Evolutionary conservation across 2,888 invertebrate genomes (phyloP).

Genomic region (Andrena bicolor): DNA sequence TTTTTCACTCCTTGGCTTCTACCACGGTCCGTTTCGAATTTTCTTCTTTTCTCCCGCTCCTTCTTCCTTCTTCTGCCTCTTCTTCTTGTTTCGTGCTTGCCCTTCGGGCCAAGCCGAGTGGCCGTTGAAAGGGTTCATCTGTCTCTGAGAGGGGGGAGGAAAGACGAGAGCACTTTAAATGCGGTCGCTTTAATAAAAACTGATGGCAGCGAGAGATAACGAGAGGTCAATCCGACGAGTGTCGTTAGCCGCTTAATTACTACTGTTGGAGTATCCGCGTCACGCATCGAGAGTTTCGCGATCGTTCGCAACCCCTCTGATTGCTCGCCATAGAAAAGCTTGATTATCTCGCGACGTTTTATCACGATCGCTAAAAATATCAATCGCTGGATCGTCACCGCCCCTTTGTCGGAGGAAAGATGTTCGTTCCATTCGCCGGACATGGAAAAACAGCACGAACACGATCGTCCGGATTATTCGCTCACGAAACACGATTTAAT

Average conservation of each 20-base stretch:
- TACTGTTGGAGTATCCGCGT: constrained; percentile 32
- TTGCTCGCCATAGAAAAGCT: too few species aligned
- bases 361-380: background rate
- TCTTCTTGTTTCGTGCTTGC: background rate
- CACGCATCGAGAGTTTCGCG: constrained; percentile 23
- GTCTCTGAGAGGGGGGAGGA: constrained; percentile 38
- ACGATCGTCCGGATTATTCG: constrained; percentile 10
- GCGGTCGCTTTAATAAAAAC: constrained; percentile 68
- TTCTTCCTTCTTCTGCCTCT: background rate
- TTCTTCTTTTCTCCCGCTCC: background rate
- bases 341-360: background rate
- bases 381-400: background rate
- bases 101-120: constrained; percentile 21
- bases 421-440: background rate
- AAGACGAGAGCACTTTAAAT: constrained; percentile 37
- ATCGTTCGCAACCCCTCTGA: background rate
- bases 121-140: constrained; percentile 66
- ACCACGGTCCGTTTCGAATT: background rate
- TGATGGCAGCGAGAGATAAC: constrained; percentile 55
- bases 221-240: constrained; percentile 62
- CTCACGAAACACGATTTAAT: constrained; percentile 26
- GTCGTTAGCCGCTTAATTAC: constrained; percentile 68
- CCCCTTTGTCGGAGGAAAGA: too few species aligned
- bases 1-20: constrained; percentile 9
- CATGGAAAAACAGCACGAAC: background rate